Conservation (phyloP, 2,113 vertebrate species). For the Hepsetus odoe region DNA sequence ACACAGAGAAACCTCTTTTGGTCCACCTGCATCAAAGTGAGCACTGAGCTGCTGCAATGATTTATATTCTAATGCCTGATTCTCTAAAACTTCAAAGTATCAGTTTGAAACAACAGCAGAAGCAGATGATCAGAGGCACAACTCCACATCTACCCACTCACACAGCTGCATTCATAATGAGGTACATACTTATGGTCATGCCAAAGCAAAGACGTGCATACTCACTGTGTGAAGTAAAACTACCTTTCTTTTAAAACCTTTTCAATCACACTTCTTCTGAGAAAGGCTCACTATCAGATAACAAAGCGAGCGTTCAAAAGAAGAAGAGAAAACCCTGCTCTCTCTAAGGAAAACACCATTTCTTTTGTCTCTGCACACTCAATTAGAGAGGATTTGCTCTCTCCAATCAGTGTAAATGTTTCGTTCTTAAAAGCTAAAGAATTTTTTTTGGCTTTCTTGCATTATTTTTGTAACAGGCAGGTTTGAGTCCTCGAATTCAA, state of each 20-base stretch:
- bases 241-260: not conserved
- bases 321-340: not conserved
- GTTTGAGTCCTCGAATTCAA: no score
- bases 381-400: not conserved
- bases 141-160: not conserved
- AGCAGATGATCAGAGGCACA: not conserved
- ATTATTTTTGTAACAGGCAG: not conserved
- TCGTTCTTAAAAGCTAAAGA: not conserved
- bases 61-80: slow-evolving; percentile 23
- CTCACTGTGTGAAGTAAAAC: slow-evolving; percentile 1
- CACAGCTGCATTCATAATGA: not conserved
- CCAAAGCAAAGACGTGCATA: not conserved
- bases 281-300: not conserved
- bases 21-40: slow-evolving; percentile 43
- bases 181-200: not conserved
- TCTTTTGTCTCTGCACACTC: not conserved
- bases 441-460: not conserved
- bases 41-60: slow-evolving; percentile 16
- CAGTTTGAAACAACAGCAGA: slow-evolving; percentile 19
- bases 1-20: not conserved
- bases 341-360: not conserved
- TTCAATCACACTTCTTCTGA: not conserved
- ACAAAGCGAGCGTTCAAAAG: not conserved
- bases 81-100: slow-evolving; percentile 25
- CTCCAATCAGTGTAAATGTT: not conserved